These are phyloP conservation scores for Dromas ardeola DNA, from an alignment of 2,113 vertebrate species.

Conservation along the genomic window DNA sequence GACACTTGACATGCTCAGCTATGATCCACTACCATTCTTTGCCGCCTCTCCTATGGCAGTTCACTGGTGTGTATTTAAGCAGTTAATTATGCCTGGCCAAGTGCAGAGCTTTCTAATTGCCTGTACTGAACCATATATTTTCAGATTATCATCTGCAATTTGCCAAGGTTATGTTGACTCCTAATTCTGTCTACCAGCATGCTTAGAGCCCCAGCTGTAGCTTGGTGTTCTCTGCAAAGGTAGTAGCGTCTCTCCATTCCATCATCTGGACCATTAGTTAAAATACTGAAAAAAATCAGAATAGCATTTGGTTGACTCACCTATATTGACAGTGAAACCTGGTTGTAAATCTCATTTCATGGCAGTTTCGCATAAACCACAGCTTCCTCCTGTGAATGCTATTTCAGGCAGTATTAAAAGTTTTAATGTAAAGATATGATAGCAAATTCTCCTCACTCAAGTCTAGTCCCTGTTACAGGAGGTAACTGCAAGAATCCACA, in stretches of 20 bases:
- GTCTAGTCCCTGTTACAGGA: neutral
- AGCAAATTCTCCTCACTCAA: neutral
- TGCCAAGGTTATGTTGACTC: neutral
- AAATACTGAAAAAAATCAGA: neutral
- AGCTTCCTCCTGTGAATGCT: neutral
- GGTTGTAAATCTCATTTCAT: neutral
- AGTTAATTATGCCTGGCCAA: neutral
- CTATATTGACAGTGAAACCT: neutral
- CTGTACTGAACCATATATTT: neutral
- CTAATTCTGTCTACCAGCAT: neutral
- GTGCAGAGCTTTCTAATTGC: neutral
- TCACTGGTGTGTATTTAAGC: neutral
- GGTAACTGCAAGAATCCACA: accelerated
- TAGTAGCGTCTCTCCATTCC: neutral
- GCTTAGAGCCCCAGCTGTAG: neutral
- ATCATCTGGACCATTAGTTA: accelerated
- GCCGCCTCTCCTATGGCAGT: neutral
- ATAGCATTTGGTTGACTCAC: accelerated
- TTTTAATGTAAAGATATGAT: neutral
- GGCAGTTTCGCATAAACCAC: neutral
- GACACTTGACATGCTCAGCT: neutral
- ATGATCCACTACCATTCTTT: neutral
- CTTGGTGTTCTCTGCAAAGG: neutral
- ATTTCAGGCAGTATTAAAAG: neutral
- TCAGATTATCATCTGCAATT: neutral